A percentile compares a stretch with the other conserved stretches of the same genome.
phyloP scores from a whole-genome alignment of 1,140 invertebrate species.

The Stenopsyche tienmushanensis region DNA sequence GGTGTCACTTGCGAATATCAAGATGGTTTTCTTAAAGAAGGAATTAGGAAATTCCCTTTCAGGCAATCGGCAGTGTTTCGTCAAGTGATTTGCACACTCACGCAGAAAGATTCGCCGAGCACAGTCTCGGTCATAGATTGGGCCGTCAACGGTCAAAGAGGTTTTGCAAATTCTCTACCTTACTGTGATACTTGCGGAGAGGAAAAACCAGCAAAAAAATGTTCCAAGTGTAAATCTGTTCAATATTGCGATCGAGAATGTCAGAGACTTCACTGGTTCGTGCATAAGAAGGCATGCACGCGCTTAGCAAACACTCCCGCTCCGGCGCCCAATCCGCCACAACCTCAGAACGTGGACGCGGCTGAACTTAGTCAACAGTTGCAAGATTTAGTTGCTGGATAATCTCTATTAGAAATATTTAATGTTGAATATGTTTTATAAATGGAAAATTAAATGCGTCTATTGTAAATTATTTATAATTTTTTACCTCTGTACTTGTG shows the following conservation, averaged over 20 bases:
- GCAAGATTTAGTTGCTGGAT: constrained; percentile 50
- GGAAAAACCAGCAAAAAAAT: constrained; percentile 86
- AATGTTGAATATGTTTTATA: too few species aligned
- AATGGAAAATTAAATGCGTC: too few species aligned
- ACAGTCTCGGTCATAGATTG: constrained; percentile 76
- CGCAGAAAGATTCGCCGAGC: constrained; percentile 66
- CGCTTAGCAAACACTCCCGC: constrained; percentile 54
- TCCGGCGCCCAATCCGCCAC: constrained; percentile 37
- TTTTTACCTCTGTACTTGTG: too few species aligned
- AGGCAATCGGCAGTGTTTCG: constrained; percentile 83
- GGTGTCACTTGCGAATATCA: constrained; percentile 77
- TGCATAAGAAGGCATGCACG: constrained; percentile 88
- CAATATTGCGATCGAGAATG: constrained; percentile 93
- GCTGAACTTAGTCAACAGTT: constrained; percentile 52
- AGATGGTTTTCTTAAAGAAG: constrained; percentile 80
- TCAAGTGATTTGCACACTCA: constrained; percentile 75
- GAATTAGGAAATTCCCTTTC: constrained; percentile 84
- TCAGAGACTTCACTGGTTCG: constrained; percentile 93
- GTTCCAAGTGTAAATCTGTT: constrained; percentile 92
- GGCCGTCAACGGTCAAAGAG: constrained; percentile 86
- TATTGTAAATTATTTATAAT: too few species aligned
- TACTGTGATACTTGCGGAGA: constrained; percentile 88
- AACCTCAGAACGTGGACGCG: constrained; percentile 49
- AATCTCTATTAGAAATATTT: constrained; percentile 5
- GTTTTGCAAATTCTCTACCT: constrained; percentile 68